Evolutionary conservation across 2,888 invertebrate genomes (phyloP), one percentile per base, ranked within the genome.

Genomic region (Lasiommata megera): DNA sequence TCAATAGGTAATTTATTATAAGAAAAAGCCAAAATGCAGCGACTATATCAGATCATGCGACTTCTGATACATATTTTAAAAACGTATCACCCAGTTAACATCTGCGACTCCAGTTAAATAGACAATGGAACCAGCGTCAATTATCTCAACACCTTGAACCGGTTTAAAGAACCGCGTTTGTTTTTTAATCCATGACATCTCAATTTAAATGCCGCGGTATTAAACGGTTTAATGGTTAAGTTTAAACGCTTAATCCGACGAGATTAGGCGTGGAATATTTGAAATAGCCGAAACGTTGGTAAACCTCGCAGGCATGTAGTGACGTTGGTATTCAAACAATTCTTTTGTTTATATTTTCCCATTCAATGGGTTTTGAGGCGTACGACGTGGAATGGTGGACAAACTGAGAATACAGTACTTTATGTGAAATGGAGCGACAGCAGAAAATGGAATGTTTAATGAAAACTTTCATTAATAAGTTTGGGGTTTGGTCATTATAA

Each of bases 341-440:
- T 62, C 61, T 56, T 59, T 62, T 62, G 61, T 62, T 51, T 34
- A 31, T 31, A 37, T 56, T 53, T 54, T 61, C 58, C 46, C 61
- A 58, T 41, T 54, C 54, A 58, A 29, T 47, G 38, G 23, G 16
- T 41, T 36, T 34, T 16, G 48, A 40, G 44, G 48, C 41, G 41
- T 23, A 37, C 46, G 34, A 38, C 46, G 37, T 43, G 31, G 18
- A 38, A 46, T n/a, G 55, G 14, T 40, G 38, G 51, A 46, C 56
- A 44, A 37, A 29, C 54, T 43, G 18, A 11, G 23, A 58, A 58
- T 43, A 47, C 56, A 54, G 44, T 56, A 51, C 46, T 36, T 50
- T 40, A 56, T 63, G 55, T n/a, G 52, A 55, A 59, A 55, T 58
- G 54, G 61, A 63, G 54, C 48, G 57, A 28, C 46, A 59, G 54